phyloP scores from a whole-genome alignment of 2,888 invertebrate genomes.

The Balanococcus diminutus region DNA sequence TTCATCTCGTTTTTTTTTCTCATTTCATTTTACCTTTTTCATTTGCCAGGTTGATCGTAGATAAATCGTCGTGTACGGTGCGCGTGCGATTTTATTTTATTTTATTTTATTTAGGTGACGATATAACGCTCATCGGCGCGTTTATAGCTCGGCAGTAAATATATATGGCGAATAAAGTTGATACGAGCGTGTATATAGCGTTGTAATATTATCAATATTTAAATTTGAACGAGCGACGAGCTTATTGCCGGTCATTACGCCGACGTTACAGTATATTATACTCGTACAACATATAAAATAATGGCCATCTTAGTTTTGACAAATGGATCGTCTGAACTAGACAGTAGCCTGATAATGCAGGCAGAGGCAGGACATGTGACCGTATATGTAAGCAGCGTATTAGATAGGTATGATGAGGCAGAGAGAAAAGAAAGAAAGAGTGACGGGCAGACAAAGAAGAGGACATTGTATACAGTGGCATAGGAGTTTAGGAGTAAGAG shows the following conservation, averaged over 20 bases:
- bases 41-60: not conserved
- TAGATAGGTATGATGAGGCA: too few species aligned
- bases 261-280: not conserved
- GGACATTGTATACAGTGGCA: too few species aligned
- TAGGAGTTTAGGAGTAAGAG: too few species aligned
- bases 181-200: not conserved
- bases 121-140: conserved; percentile 13
- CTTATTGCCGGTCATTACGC: not conserved
- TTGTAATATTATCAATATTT: conserved; percentile 20
- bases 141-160: conserved; percentile 10
- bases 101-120: conserved; percentile 7
- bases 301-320: conserved; percentile 1
- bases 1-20: not conserved
- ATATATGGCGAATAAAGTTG: not conserved
- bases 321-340: not conserved
- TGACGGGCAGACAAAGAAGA: too few species aligned
- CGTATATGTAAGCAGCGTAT: too few species aligned
- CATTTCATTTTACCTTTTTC: conserved; percentile 5
- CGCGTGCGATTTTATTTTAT: not conserved
- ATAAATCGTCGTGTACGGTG: not conserved
- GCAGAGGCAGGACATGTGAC: not conserved
- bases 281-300: not conserved
- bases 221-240: not conserved
- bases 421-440: too few species aligned
- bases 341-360: not conserved